Evolutionary conservation across 2,113 vertebrate species (phyloP).

Genomic region (Amblyopsis rosae): DNA sequence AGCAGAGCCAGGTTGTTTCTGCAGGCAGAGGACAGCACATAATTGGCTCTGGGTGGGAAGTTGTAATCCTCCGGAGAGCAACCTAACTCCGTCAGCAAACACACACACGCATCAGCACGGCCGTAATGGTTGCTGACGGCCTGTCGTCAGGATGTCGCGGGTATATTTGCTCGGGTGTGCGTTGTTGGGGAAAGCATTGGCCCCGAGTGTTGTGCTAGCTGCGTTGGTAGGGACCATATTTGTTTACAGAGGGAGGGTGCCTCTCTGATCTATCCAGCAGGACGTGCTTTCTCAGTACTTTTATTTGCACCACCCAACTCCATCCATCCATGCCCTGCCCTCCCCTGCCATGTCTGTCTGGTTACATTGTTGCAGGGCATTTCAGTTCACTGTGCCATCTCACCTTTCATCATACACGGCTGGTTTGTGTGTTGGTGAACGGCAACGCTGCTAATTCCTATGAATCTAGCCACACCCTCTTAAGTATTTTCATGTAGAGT

Average conservation of each 20-base stretch:
- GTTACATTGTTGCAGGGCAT: background rate
- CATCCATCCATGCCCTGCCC: conserved; percentile 1
- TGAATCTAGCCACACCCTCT: background rate
- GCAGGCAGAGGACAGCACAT: conserved; percentile 50
- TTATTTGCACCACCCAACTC: conserved; percentile 12
- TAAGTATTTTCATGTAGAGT: no score
- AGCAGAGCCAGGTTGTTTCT: conserved; percentile 16
- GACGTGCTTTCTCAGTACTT: conserved; percentile 29
- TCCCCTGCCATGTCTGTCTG: background rate
- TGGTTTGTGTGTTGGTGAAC: background rate
- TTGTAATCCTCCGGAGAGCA: conserved; percentile 59
- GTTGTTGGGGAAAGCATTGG: background rate
- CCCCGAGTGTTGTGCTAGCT: background rate
- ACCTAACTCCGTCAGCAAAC: background rate
- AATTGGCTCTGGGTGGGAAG: conserved; percentile 63
- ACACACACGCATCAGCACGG: background rate
- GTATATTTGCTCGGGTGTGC: background rate
- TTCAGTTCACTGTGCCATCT: background rate
- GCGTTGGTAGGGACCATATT: background rate
- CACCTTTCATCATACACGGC: background rate
- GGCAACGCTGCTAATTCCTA: background rate
- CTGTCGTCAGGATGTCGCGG: background rate
- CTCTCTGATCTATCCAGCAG: conserved; percentile 5
- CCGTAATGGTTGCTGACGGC: background rate
- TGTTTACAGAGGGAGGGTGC: conserved; percentile 18